Evolutionary conservation across 2,113 vertebrate genomes (phyloP).

Genomic region (Chloroceryle aenea): DNA sequence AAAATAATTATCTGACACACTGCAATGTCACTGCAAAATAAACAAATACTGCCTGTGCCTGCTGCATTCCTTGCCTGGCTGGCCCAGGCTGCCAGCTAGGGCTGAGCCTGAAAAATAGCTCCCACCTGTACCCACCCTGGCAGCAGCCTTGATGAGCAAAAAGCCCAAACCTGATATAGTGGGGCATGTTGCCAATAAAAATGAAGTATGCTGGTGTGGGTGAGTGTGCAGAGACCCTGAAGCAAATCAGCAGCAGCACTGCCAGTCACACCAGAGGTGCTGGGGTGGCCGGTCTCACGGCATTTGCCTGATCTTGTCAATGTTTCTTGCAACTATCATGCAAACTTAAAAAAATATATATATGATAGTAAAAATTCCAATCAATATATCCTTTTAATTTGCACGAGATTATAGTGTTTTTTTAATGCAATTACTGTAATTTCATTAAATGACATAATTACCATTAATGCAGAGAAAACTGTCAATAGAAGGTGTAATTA

Average conservation of each 20-base stretch:
- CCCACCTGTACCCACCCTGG: slow-evolving; percentile 39
- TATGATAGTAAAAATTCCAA: background rate
- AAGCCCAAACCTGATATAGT: background rate
- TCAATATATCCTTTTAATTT: slow-evolving; percentile 68
- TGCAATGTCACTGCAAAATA: background rate
- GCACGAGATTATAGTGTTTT: slow-evolving; percentile 65
- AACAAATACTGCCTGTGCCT: background rate
- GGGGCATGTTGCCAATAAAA: background rate
- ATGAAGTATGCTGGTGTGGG: background rate
- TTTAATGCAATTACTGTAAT: slow-evolving; percentile 81
- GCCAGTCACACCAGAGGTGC: background rate
- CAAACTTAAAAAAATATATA: background rate
- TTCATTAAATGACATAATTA: slow-evolving; percentile 82
- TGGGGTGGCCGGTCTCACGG: background rate
- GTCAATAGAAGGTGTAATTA: slow-evolving; percentile 82
- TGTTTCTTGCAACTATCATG: background rate
- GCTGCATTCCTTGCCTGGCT: background rate
- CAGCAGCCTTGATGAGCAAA: slow-evolving; percentile 23
- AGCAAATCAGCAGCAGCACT: slow-evolving; percentile 3
- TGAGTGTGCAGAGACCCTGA: slow-evolving; percentile 35
- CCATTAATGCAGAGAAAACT: slow-evolving; percentile 77
- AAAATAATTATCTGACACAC: background rate
- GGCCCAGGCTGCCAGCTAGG: background rate
- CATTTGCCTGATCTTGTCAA: background rate
- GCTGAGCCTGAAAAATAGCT: slow-evolving; percentile 1